These are phyloP conservation scores for Porites lobata DNA, from an alignment of 92 coral and sea anemone species.

Conservation along the genomic window DNA sequence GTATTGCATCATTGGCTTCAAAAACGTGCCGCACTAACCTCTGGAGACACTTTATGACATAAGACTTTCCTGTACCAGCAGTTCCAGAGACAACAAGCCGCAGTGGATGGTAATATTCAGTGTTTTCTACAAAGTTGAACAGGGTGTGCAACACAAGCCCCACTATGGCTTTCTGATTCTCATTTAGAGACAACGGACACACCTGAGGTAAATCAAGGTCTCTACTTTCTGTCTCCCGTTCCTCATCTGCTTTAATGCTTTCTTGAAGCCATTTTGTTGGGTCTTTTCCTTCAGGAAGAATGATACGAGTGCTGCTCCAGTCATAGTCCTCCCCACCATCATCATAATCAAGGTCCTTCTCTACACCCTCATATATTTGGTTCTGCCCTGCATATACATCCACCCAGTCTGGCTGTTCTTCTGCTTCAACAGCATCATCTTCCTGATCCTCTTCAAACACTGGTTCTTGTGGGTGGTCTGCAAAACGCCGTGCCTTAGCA, in stretches of 20 bases:
- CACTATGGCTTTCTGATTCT: constrained; percentile 41
- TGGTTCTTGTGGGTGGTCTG: too few species aligned
- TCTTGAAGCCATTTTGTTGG: too few species aligned
- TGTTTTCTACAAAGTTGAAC: background rate
- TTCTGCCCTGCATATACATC: too few species aligned
- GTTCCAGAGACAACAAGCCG: constrained; percentile 43
- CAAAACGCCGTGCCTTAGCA: too few species aligned
- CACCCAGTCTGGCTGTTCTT: too few species aligned
- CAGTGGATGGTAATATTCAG: background rate
- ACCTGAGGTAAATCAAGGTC: constrained; percentile 35
- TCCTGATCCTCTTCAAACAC: too few species aligned
- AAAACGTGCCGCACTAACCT: background rate
- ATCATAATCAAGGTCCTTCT: too few species aligned
- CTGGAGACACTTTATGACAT: constrained; percentile 44
- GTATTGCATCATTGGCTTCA: background rate
- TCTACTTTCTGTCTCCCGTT: background rate
- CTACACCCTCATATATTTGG: too few species aligned
- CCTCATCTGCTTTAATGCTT: background rate
- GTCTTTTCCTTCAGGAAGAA: too few species aligned
- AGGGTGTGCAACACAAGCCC: constrained; percentile 41
- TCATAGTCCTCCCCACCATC: too few species aligned
- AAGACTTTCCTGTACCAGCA: constrained; percentile 53
- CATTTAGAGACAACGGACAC: constrained; percentile 35
- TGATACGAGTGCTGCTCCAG: too few species aligned
- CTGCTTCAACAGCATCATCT: too few species aligned